These are phyloP conservation scores for Otocyon megalotis DNA, from an alignment of 2,113 vertebrate species.

Conservation along the genomic window DNA sequence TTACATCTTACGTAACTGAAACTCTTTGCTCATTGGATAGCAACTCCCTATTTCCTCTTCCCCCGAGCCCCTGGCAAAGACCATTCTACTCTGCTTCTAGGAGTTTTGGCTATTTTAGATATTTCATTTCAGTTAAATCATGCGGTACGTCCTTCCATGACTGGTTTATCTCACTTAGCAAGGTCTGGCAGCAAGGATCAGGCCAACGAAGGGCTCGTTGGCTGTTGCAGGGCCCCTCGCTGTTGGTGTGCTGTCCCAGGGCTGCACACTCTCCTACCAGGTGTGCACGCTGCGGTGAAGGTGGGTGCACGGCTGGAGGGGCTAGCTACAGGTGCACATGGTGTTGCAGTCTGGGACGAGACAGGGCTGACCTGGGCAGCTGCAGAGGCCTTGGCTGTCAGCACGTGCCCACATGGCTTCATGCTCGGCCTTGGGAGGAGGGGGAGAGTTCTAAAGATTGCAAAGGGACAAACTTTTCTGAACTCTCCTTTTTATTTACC, in stretches of 20 bases:
- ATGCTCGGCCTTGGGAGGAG: background rate
- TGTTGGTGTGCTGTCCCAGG: background rate
- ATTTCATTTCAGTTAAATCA: background rate
- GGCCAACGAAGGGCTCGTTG: background rate
- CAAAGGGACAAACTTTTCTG: background rate
- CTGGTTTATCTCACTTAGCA: background rate
- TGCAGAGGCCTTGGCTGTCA: background rate
- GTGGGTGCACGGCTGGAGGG: background rate
- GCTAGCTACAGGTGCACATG: background rate
- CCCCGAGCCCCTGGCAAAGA: background rate
- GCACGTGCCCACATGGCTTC: background rate
- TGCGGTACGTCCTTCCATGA: background rate
- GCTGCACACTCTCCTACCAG: background rate
- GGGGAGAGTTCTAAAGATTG: background rate
- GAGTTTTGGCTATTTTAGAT: background rate
- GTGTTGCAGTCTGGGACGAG: background rate
- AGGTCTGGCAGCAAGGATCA: background rate
- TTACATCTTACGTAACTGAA: background rate
- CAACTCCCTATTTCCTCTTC: background rate
- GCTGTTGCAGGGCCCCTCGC: background rate
- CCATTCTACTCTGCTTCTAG: background rate
- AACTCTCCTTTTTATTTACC: constrained; percentile 10
- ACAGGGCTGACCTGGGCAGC: background rate
- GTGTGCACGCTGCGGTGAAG: background rate
- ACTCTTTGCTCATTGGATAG: background rate